Conservation (phyloP, 2,113 vertebrate species). For the Larimichthys crocea region DNA sequence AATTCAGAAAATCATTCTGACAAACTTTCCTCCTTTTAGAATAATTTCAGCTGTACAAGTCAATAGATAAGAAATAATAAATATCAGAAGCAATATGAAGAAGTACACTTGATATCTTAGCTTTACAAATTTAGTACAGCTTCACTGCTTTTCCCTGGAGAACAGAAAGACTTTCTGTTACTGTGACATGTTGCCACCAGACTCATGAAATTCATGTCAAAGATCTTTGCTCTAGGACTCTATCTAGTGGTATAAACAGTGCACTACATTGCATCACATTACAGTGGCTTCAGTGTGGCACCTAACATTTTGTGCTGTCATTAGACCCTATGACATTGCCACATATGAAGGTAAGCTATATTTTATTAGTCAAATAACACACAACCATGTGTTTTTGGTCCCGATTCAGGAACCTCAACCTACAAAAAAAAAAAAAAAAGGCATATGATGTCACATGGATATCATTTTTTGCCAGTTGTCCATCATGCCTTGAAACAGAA, state of each 20-base stretch:
- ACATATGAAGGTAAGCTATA: not conserved
- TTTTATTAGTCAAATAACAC: not conserved
- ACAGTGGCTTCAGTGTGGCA: not conserved
- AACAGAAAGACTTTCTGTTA: not conserved
- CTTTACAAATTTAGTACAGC: not conserved
- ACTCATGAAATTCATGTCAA: not conserved
- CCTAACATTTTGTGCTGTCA: not conserved
- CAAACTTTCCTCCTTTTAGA: not conserved
- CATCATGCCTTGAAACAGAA: not conserved
- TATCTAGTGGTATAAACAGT: not conserved
- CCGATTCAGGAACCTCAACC: not conserved
- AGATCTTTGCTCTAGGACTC: not conserved
- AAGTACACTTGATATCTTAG: not conserved
- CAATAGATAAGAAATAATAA: constrained; percentile 13
- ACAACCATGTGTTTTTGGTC: not conserved
- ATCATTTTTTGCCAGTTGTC: not conserved
- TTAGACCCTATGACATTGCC: not conserved
- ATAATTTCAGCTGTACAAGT: not conserved
- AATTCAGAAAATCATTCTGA: not conserved
- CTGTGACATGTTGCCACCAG: not conserved
- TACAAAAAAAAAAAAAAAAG: too few species aligned
- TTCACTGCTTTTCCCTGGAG: not conserved
- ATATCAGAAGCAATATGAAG: constrained; percentile 14
- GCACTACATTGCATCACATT: not conserved
- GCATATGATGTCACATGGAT: not conserved